phyloP scores from a whole-genome alignment of 1,140 invertebrate genomes.

The Phymorhynchus buccinoides region DNA sequence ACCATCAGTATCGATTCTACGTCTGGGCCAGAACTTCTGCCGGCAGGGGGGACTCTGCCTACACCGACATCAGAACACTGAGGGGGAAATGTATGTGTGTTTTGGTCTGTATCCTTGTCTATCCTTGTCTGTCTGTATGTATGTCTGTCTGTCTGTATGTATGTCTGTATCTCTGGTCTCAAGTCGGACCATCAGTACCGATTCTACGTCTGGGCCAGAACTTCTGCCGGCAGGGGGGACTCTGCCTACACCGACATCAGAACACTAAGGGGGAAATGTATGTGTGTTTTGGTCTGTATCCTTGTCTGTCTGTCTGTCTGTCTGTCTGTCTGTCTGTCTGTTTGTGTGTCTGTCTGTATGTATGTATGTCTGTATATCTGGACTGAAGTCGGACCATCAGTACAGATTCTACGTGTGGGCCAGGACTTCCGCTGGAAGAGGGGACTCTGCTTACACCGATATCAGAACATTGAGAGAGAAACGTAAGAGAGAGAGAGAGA shows the following conservation, averaged over 20 bases:
- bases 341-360: no score
- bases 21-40: slow-evolving; percentile 64
- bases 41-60: slow-evolving; percentile 54
- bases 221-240: slow-evolving; percentile 59
- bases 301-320: no score
- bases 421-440: slow-evolving; percentile 53
- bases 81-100: slow-evolving; percentile 37
- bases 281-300: background rate
- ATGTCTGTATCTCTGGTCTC: slow-evolving; percentile 55
- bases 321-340: no score
- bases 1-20: slow-evolving; percentile 63
- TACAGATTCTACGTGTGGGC: slow-evolving; percentile 68
- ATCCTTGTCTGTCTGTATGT: background rate
- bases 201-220: slow-evolving; percentile 67
- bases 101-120: background rate
- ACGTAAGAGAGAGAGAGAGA: no score
- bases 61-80: slow-evolving; percentile 59
- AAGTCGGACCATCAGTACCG: slow-evolving; percentile 58
- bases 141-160: no score
- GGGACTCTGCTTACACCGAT: no score
- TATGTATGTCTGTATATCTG: slow-evolving; percentile 51
- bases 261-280: no score
- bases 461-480: no score
- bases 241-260: no score
- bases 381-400: slow-evolving; percentile 57